Evolutionary conservation across 1,140 invertebrate genomes (phyloP).

Genomic region (Leptinotarsa lineolata): DNA sequence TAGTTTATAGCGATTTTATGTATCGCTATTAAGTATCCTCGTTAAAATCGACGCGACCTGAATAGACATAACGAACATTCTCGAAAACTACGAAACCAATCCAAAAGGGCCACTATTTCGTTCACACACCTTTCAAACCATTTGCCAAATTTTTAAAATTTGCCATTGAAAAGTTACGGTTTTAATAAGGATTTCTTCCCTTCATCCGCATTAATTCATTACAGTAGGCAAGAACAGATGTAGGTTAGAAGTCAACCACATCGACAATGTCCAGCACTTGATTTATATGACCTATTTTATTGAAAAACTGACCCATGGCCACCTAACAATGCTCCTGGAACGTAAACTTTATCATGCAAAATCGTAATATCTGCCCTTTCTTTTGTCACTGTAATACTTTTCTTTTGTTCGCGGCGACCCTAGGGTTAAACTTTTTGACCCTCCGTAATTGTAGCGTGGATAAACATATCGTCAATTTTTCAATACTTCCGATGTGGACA

Average conservation of each 20-base stretch:
- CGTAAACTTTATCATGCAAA: conserved; percentile 50
- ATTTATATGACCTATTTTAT: conserved; percentile 54
- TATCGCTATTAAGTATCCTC: too few species aligned
- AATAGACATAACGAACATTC: neutral
- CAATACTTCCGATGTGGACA: conserved; percentile 45
- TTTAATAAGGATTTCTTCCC: conserved; percentile 19
- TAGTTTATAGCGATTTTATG: too few species aligned
- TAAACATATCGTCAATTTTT: conserved; percentile 55
- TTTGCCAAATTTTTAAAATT: conserved; percentile 5
- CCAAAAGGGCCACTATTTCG: neutral
- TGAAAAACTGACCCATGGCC: conserved; percentile 54
- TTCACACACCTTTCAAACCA: neutral
- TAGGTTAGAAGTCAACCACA: conserved; percentile 56
- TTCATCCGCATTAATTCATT: conserved; percentile 36
- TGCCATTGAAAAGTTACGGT: conserved; percentile 7
- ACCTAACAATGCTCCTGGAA: conserved; percentile 42
- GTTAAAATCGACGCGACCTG: too few species aligned
- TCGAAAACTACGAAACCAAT: neutral
- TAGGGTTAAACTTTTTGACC: conserved; percentile 55
- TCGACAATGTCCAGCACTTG: conserved; percentile 52
- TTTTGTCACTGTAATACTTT: conserved; percentile 42
- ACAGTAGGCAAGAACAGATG: conserved; percentile 54
- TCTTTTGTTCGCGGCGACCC: conserved; percentile 46
- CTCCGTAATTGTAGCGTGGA: conserved; percentile 52
- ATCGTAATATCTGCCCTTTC: conserved; percentile 47